Evolutionary conservation across 2,888 invertebrate genomes (phyloP).

Genomic region (Eupithecia inturbata): DNA sequence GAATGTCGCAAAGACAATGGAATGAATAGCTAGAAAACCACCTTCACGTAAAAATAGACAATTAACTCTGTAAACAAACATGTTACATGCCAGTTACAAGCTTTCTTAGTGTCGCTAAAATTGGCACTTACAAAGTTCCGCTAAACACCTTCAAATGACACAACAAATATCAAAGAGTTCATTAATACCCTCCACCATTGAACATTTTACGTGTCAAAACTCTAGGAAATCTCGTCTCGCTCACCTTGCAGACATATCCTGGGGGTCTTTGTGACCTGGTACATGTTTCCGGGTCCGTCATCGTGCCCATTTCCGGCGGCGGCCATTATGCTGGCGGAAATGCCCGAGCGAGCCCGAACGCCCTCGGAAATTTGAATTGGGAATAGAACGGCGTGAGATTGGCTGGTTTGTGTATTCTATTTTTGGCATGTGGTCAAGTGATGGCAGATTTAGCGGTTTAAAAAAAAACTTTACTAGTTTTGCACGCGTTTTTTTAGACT

Average conservation of each 20-base stretch:
- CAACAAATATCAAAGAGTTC: neutral
- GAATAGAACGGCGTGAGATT: constrained; percentile 31
- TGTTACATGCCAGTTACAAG: too few species aligned
- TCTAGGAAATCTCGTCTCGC: constrained; percentile 26
- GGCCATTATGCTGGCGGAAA: constrained; percentile 71
- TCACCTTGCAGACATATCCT: constrained; percentile 26
- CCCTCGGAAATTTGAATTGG: constrained; percentile 69
- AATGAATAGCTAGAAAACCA: too few species aligned
- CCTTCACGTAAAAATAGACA: too few species aligned
- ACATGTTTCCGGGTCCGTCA: constrained; percentile 66
- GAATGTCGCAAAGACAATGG: neutral
- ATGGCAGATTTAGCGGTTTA: neutral
- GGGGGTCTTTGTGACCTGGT: constrained; percentile 39
- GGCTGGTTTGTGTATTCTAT: constrained; percentile 29
- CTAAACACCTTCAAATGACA: neutral
- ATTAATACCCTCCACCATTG: neutral
- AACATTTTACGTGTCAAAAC: constrained; percentile 20
- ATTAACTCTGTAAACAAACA: too few species aligned
- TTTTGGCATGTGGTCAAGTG: constrained; percentile 14
- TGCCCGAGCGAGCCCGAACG: constrained; percentile 61
- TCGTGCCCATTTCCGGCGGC: constrained; percentile 68
- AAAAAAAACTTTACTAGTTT: neutral
- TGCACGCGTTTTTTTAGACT: neutral
- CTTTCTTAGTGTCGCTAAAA: too few species aligned
- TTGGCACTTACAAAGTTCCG: neutral